Conservation (phyloP, 2,888 invertebrate species). For the Eupithecia insigniata region DNA sequence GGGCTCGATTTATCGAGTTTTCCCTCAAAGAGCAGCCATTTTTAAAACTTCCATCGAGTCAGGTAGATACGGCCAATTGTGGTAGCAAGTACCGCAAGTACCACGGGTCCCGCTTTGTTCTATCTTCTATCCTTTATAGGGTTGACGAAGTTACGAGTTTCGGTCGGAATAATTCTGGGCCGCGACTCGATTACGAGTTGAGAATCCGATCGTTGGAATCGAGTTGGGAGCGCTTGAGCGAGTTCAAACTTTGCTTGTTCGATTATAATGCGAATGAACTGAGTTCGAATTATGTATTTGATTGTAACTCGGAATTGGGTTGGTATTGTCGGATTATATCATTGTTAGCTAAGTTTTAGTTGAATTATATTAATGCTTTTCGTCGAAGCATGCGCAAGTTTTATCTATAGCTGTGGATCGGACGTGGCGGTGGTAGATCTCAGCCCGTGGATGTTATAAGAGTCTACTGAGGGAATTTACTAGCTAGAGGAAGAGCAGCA, state of each 20-base stretch:
- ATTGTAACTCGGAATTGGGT: constrained; percentile 16
- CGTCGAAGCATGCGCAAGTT: background rate
- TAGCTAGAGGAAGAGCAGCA: no score
- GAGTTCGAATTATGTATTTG: constrained; percentile 78
- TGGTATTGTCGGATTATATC: constrained; percentile 1
- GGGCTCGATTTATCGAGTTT: constrained; percentile 79
- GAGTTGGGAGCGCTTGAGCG: constrained; percentile 68
- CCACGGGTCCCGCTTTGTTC: constrained; percentile 71
- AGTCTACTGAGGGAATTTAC: no score
- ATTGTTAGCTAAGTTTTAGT: background rate
- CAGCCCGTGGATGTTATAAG: no score
- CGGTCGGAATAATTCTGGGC: constrained; percentile 77
- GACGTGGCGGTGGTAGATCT: no score
- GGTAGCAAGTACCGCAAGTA: constrained; percentile 48
- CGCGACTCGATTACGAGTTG: constrained; percentile 78
- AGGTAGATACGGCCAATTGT: constrained; percentile 79
- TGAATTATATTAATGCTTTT: background rate
- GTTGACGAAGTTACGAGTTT: constrained; percentile 82
- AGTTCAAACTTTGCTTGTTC: constrained; percentile 64
- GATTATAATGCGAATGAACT: constrained; percentile 58
- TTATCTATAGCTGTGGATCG: background rate
- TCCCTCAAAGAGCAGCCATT: constrained; percentile 81
- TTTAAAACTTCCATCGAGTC: constrained; percentile 79
- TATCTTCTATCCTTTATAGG: constrained; percentile 67
- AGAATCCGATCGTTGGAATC: constrained; percentile 75